A percentile compares a stretch with the other conserved stretches of the same genome.
Conservation (phyloP, 2,888 invertebrate species). For the Ormyrus labotus region DNA sequence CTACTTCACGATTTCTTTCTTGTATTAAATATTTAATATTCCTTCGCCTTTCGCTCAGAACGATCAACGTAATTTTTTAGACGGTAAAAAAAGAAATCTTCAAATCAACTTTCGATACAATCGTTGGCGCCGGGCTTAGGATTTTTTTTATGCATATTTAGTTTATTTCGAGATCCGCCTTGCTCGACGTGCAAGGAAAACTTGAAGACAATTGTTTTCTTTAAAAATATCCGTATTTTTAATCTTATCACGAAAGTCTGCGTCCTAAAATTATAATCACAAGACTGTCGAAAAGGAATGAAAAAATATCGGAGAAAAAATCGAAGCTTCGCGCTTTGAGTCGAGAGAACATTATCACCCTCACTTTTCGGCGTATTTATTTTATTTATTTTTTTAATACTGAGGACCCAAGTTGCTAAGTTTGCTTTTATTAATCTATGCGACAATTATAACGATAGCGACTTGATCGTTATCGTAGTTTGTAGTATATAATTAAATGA, state of each 20-base stretch:
- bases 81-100: constrained; percentile 4
- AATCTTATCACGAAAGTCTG: not conserved
- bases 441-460: constrained; percentile 56
- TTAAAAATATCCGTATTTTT: constrained; percentile 17
- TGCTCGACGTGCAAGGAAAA: not conserved
- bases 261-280: not conserved
- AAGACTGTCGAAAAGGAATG: not conserved
- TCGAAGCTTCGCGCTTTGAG: constrained; percentile 24
- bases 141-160: constrained; percentile 4
- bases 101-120: constrained; percentile 11
- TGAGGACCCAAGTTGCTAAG: constrained; percentile 57
- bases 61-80: not conserved
- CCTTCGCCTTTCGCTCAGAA: constrained; percentile 12
- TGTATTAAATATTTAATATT: constrained; percentile 36
- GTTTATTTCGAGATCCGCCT: not conserved
- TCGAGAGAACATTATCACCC: constrained; percentile 18
- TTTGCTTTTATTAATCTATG: constrained; percentile 42
- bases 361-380: constrained; percentile 38
- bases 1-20: constrained; percentile 41
- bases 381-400: constrained; percentile 50
- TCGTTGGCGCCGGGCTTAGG: constrained; percentile 7
- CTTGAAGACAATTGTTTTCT: not conserved
- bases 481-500: constrained; percentile 46
- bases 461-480: constrained; percentile 44
- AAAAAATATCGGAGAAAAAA: constrained; percentile 2